Evolutionary conservation across 2,113 vertebrate genomes (phyloP), one percentile per base, ranked within the genome.

Genomic region (Blennius ocellaris): DNA sequence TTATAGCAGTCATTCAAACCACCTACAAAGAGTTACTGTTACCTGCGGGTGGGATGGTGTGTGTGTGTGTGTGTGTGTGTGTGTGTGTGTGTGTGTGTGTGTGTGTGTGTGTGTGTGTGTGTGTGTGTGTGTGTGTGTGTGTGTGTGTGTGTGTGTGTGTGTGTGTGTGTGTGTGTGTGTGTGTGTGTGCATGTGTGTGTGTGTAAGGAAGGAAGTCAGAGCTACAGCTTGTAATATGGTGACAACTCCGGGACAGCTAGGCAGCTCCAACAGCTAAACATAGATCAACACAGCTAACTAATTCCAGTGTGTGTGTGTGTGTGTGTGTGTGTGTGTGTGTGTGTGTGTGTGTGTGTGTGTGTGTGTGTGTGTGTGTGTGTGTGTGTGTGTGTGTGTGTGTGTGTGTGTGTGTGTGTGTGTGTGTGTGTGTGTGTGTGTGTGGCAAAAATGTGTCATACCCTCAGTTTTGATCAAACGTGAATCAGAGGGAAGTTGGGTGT

Each of bases 21-120:
- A n/a, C 38, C 57, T 69, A 90, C 87, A 92, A 92, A 91, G 85
- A 81, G 59, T 80, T 63, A 82, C 66, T 91, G 84, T 86, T 83
- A 75, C 66, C 69, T 84, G 73, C 0, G 15, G 65, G 64, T 62
- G 69, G 0, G 8, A 44, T 41, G 21, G 21, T 2, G 21, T 30
- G 21, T 30, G 21, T 30, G 21, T 30, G 21, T 30, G 21, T 30
- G 21, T 30, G 21, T 30, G 21, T 30, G 21, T 30, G 21, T 30
- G 21, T 30, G 21, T 30, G 21, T 30, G 21, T 30, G 21, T 30
- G 21, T 30, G 21, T 30, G 21, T 30, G 21, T 30, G 21, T 30
- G 21, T 30, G 21, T 30, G 21, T 30, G 21, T 30, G 21, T 30
- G 21, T 30, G 21, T 30, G 21, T 30, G 49, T 50, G 72, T 77